Evolutionary conservation across 2,113 vertebrate species (phyloP), one percentile per base, ranked within the genome.

Genomic region (Gadus macrocephalus): DNA sequence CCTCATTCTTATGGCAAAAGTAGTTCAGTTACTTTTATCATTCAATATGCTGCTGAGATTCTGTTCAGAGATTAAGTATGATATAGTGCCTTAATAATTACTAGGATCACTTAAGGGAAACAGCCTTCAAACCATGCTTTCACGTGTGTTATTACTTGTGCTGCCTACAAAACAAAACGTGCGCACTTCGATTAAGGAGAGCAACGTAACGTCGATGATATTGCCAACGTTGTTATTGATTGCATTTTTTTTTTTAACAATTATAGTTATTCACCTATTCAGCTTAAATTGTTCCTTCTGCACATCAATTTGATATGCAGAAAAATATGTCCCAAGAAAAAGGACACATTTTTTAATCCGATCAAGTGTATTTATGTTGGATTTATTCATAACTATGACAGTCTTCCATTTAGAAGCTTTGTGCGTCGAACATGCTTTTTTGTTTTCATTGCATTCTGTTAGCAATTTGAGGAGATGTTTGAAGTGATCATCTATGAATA

Each of bases 151-250:
- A 14, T 58, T 58, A 14, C 55, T 35, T 35, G 31, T 35, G 31
- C 31, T 35, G 31, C 31, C 31, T n/a, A n/a, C 55, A n/a, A 5
- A 58, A 58, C 16, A 58, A 58, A 58, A 16, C n/a, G 15, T 14
- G 55, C 55, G 17, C 55, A 58, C 8, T n/a, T 58, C n/a, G 55
- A 17, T 6, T 3, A 58, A 58, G 15, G 55, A 16, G 55, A 5
- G 15, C 55, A 58, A n/a, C 2, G 66, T 31, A 2, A 17, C 63
- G 0, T 31, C 63, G 20, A 27, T 67, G 63, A 22, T 68, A 2
- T 9, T 79, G 31, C 56, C 69, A 12, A 42, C 61, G 12, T 74
- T 87, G 27, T 53, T 89, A 27, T n/a, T 91, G 72, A 70, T 91
- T 73, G 63, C 75, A 20, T 20, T 20, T 20, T 49, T 68, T 17